Percentiles rank a stretch among this genome's conserved stretches.
Conservation (phyloP, 2,888 invertebrate genomes). For the Pseudococcus longispinus region DNA sequence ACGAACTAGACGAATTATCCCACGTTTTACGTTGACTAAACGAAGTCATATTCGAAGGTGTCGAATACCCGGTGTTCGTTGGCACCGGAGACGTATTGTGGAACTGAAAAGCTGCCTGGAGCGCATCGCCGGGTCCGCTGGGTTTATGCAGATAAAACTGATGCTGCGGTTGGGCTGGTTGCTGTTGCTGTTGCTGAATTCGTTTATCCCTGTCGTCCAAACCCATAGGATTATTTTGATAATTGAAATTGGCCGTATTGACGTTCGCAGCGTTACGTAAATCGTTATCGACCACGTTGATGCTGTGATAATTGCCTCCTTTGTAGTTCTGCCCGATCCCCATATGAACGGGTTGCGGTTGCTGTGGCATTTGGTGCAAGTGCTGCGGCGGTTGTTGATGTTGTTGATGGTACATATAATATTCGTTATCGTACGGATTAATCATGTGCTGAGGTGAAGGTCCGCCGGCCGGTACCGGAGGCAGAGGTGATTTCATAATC, state of each 20-base stretch:
- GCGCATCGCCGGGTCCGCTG: neutral
- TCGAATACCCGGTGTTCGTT: conserved; percentile 27
- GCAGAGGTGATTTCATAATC: conserved; percentile 11
- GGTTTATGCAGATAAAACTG: conserved; percentile 52
- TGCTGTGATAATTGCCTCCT: conserved; percentile 36
- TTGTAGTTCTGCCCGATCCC: neutral
- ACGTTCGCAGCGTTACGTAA: neutral
- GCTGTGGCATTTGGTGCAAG: neutral
- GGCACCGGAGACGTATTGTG: neutral
- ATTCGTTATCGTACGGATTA: neutral
- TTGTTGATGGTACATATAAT: neutral
- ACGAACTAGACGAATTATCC: conserved; percentile 43
- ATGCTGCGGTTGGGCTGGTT: neutral
- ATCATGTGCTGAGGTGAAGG: neutral
- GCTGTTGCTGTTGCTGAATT: neutral
- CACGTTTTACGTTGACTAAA: conserved; percentile 46
- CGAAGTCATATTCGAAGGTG: conserved; percentile 13
- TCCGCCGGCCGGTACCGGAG: neutral
- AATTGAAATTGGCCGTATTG: neutral
- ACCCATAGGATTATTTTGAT: neutral
- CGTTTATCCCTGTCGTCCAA: conserved; percentile 33
- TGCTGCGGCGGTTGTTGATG: conserved; percentile 3
- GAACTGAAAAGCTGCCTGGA: conserved; percentile 5
- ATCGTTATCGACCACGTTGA: conserved; percentile 32
- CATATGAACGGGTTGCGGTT: neutral